These are phyloP conservation scores for Colius striatus DNA, from an alignment of 2,113 vertebrate species.

Conservation along the genomic window DNA sequence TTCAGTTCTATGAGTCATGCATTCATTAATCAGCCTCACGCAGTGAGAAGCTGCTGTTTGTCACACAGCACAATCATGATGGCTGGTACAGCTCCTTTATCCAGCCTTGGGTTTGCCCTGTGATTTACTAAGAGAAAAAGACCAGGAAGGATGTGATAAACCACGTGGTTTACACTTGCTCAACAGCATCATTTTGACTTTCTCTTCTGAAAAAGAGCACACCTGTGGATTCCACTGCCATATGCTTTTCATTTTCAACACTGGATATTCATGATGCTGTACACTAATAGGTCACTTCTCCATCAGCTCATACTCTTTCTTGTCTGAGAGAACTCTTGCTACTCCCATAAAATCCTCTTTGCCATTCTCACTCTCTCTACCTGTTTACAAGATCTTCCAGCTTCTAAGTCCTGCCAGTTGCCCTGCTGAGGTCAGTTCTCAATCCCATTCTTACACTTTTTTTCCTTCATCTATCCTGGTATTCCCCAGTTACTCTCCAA, in stretches of 20 bases:
- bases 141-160: rapidly evolving
- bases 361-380: neutral
- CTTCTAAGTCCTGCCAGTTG: neutral
- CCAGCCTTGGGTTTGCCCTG: neutral
- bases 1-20: neutral
- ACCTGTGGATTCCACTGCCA: neutral
- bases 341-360: neutral
- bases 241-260: neutral
- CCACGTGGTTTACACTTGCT: neutral
- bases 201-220: neutral
- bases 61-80: neutral
- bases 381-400: neutral
- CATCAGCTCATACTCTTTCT: neutral
- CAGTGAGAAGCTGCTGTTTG: conserved; percentile 11
- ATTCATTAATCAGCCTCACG: neutral
- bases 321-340: neutral
- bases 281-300: neutral
- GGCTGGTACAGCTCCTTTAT: neutral
- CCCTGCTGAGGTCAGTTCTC: neutral
- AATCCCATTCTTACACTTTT: neutral
- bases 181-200: neutral
- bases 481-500: neutral
- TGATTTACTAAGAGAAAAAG: neutral
- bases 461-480: neutral
- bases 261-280: neutral